These are phyloP conservation scores for Melanotus villosus DNA, from an alignment of 2,888 invertebrate species.

Conservation along the genomic window DNA sequence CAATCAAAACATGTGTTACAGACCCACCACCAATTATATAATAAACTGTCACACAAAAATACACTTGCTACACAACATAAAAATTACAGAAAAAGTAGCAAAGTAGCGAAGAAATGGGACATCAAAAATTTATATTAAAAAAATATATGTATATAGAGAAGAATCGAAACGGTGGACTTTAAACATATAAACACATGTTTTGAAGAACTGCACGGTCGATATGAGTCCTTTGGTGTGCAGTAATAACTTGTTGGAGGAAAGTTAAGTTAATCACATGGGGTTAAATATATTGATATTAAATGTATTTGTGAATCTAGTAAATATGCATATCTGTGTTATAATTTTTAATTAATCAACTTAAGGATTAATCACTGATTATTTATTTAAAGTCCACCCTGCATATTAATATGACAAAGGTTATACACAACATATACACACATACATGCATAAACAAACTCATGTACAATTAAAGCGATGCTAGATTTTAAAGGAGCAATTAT, in stretches of 20 bases:
- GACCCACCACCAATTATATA: conserved; percentile 56
- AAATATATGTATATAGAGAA: not conserved
- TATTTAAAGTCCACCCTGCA: conserved; percentile 71
- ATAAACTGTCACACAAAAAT: conserved; percentile 45
- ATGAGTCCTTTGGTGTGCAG: not conserved
- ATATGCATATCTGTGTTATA: conserved; percentile 57
- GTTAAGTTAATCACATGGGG: conserved; percentile 23
- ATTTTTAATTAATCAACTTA: conserved; percentile 39
- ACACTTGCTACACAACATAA: conserved; percentile 39
- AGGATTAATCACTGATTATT: conserved; percentile 55
- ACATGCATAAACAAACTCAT: no score
- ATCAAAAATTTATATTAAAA: conserved; percentile 33
- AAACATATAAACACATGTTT: conserved; percentile 65
- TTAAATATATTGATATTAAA: conserved; percentile 26
- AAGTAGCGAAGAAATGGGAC: not conserved
- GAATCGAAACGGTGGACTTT: conserved; percentile 67
- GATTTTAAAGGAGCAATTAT: not conserved
- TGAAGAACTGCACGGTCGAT: conserved; percentile 57
- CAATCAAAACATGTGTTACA: conserved; percentile 68
- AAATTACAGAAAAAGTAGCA: conserved; percentile 42
- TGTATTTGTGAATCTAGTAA: conserved; percentile 6
- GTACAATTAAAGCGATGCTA: not conserved
- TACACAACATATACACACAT: conserved; percentile 38
- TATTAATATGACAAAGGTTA: conserved; percentile 51
- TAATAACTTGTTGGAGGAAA: not conserved